Conservation (phyloP, 2,113 vertebrate genomes). For the Sylvilagus bachmani region DNA sequence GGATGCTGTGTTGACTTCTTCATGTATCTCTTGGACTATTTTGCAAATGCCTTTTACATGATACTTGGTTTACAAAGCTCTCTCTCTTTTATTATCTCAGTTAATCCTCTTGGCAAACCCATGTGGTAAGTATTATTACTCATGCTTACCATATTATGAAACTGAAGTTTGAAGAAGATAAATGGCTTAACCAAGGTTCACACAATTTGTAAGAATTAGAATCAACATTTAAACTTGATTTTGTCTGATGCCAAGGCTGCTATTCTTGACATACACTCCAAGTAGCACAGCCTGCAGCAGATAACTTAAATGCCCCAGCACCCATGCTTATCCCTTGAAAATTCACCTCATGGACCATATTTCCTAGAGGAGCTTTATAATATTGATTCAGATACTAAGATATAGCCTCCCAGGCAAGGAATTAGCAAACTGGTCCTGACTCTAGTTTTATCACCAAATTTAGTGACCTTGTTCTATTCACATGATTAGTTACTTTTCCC, state of each 20-base stretch:
- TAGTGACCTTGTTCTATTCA: neutral
- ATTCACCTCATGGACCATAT: neutral
- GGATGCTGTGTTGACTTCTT: neutral
- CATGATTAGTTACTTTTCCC: neutral
- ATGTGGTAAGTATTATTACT: constrained; percentile 1
- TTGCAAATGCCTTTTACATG: neutral
- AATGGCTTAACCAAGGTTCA: constrained; percentile 31
- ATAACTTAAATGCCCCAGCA: neutral
- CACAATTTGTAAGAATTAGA: neutral
- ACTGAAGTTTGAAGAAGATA: constrained; percentile 43
- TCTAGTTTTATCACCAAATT: neutral
- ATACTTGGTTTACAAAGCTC: constrained; percentile 41
- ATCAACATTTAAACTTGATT: neutral
- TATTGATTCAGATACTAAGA: neutral
- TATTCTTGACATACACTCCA: neutral
- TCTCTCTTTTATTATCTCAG: constrained; percentile 25
- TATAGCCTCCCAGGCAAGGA: neutral
- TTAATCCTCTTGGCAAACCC: constrained; percentile 48
- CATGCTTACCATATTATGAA: constrained; percentile 34
- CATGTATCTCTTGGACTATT: neutral
- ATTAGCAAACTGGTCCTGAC: neutral
- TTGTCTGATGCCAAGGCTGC: neutral
- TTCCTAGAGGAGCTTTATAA: neutral
- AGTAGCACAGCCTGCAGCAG: neutral
- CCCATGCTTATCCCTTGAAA: neutral